phyloP scores from a whole-genome alignment of 1,140 invertebrate species.

The Drosophila arizonae region DNA sequence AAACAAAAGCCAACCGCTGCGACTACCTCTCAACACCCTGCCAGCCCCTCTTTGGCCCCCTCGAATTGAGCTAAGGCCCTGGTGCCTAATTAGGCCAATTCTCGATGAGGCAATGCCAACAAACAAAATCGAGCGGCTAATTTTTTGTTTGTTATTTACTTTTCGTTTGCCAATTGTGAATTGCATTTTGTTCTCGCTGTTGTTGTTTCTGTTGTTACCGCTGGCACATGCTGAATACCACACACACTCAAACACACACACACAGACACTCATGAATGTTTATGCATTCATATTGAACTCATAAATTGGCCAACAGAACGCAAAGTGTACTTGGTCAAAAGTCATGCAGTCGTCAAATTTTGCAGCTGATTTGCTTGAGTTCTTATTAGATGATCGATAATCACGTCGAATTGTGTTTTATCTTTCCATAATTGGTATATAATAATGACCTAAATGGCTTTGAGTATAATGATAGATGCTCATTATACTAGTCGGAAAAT shows the following conservation, averaged over 20 bases:
- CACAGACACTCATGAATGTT: not conserved
- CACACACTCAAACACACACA: slow-evolving; percentile 24
- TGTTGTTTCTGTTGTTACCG: not conserved
- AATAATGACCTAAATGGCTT: not conserved
- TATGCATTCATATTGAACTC: slow-evolving; percentile 11
- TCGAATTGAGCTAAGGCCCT: slow-evolving; percentile 4
- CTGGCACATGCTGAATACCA: slow-evolving; percentile 14
- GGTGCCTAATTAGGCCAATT: slow-evolving; percentile 65
- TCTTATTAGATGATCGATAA: slow-evolving; percentile 6
- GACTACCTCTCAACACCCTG: not conserved
- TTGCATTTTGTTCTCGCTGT: slow-evolving; percentile 35
- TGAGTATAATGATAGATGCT: not conserved
- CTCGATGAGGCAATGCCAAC: slow-evolving; percentile 61
- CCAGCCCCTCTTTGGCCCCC: not conserved
- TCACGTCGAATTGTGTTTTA: not conserved
- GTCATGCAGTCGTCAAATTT: slow-evolving; percentile 17
- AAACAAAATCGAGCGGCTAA: slow-evolving; percentile 61
- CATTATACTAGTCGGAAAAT: no score
- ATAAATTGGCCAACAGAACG: slow-evolving; percentile 34
- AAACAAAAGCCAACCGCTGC: slow-evolving; percentile 41
- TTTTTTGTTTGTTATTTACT: slow-evolving; percentile 66
- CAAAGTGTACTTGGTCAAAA: slow-evolving; percentile 5
- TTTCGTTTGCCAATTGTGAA: slow-evolving; percentile 52
- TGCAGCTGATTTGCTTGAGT: slow-evolving; percentile 4
- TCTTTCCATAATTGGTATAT: not conserved